Evolutionary conservation across 1,140 invertebrate genomes (phyloP), one percentile per base, ranked within the genome.

Genomic region (Macrocentrus cingulum): DNA sequence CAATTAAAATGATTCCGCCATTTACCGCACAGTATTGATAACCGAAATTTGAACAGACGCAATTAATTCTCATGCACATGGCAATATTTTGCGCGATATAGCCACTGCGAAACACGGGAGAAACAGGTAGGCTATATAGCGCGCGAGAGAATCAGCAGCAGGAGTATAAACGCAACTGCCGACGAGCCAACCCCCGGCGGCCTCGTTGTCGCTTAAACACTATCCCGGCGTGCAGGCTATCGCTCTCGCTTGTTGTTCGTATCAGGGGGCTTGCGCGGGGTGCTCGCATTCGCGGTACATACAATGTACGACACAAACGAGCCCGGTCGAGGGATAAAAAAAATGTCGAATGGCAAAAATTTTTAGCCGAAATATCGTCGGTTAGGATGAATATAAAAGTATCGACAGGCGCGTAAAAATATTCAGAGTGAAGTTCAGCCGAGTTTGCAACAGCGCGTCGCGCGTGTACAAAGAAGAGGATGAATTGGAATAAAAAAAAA

Each of bases 131-230:
- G 44, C 29, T n/a, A n/a, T n/a, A n/a, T n/a, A 11, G 39, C 39
- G 46, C 32, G 32, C 36, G 55, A 57, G 48, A 50, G 37, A 34
- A 36, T 7, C 32, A 19, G 32, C 13, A 4, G 36, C 36, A 39
- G 42, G 39, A 49, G 55, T 57, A 29, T 29, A 57, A 57, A 57
- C 46, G 55, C 46, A 57, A 57, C 55, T 46, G 45, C 55, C 39
- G 34, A 46, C 34, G 36, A 32, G 16, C 19, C 34, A 48, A 56
- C 45, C 55, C 54, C 55, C 53, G 53, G 42, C 53, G 53, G 53
- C 53, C 55, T 57, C 55, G 55, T 57, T 57, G 55, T 50, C 55
- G 55, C 55, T 57, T 57, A 57, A 57, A 57, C 46, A 46, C 45
- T 45, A 57, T 57, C 46, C 23, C 36, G 55, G 32, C 29, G 46